Evolutionary conservation across 1,140 invertebrate species (phyloP), one percentile per base, ranked within the genome.

Genomic region (Cyclina sinensis): DNA sequence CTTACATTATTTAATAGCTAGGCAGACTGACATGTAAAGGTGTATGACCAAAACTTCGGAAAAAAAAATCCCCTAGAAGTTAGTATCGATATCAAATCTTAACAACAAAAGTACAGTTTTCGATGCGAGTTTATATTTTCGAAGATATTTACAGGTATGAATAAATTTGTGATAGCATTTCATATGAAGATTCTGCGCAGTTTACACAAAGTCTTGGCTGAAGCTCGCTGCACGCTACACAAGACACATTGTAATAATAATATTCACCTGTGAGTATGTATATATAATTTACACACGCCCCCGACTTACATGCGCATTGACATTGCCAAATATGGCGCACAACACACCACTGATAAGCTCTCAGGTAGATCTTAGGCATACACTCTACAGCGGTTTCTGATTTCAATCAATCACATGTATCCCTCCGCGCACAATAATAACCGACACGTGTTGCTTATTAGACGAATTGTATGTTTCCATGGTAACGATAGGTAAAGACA

Each of bases 311-410:
- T 70, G 14, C 4, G 12, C 11, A 81, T 65, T 81, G 79, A 65
- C 79, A 81, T 81, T 62, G 79, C 79, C 79, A 81, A 43, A 81
- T 65, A 81, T 81, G 79, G 79, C 24, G 79, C 74, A 78, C 24
- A 21, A 35, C 43, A 54, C 46, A 54, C 43, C 21, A 32, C 74
- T 78, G 46, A 51, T 51, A 51, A 78, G 74, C 46, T 27, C 9
- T 16, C 11, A 21, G 35, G 79, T 51, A 16, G 73, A 76, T 4
- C 43, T n/a, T n/a, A 16, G 16, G 79, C 51, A 43, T 35, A 81
- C 35, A 12, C 51, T 24, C 48, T 78, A 39, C 27, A 9, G 54
- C 35, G 79, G 79, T 62, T 65, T 81, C 79, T 81, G 54, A 37
- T 81, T 81, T 32, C 79, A 81, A 27, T 39, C 51, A 11, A 62